These are phyloP conservation scores for Bathynomus jamesi DNA, from an alignment of 1,140 invertebrate genomes.

Conservation along the genomic window DNA sequence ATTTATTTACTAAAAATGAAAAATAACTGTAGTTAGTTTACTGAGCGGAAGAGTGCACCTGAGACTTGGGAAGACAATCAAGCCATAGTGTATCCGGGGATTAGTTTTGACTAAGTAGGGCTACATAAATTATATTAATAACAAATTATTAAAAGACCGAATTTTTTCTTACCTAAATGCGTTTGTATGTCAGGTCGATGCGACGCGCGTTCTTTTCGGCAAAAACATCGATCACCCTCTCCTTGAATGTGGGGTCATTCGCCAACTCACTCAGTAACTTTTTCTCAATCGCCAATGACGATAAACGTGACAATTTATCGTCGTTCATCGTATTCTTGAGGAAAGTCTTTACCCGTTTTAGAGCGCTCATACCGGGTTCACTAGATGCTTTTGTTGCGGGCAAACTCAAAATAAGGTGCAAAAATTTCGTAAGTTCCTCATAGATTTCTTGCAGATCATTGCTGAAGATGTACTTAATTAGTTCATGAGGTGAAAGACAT, in stretches of 20 bases:
- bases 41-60: too few relatives aligned
- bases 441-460: background rate
- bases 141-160: too few relatives aligned
- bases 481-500: background rate
- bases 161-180: too few relatives aligned
- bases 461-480: background rate
- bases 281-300: background rate
- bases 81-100: too few relatives aligned
- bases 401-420: background rate
- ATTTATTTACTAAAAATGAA: too few relatives aligned
- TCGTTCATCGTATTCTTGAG: background rate
- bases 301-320: background rate
- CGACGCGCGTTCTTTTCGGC: background rate
- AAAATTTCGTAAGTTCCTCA: background rate
- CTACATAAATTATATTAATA: too few relatives aligned
- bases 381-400: background rate
- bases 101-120: too few relatives aligned
- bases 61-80: too few relatives aligned
- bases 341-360: too few relatives aligned
- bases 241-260: background rate
- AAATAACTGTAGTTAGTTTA: too few relatives aligned
- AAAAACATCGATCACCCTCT: background rate
- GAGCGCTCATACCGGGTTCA: background rate
- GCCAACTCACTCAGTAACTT: background rate
- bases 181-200: background rate